Conservation (phyloP, 2,113 vertebrate species). For the Pelodiscus sinensis region DNA sequence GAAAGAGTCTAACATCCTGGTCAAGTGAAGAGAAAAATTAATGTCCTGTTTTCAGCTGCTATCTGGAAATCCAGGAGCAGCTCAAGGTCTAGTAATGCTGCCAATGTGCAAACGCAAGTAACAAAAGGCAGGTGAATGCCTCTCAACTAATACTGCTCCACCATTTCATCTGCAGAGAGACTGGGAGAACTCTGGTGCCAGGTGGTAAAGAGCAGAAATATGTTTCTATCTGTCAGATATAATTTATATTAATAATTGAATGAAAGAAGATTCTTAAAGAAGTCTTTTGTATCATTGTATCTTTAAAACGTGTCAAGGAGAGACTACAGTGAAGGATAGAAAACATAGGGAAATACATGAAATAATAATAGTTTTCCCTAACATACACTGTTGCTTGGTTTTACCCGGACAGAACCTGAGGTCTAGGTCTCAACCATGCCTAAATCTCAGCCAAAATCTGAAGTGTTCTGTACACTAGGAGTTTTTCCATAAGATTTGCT, state of each 20-base stretch:
- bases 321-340: too few species aligned
- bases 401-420: not conserved
- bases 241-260: not conserved
- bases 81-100: not conserved
- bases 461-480: not conserved
- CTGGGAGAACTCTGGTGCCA: not conserved
- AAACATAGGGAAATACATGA: not conserved
- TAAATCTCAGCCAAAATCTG: not conserved
- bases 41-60: not conserved
- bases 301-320: too few species aligned
- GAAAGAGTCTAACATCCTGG: not conserved
- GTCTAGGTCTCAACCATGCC: not conserved
- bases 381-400: not conserved
- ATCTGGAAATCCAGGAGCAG: not conserved
- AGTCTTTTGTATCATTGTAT: not conserved
- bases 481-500: not conserved
- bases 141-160: not conserved
- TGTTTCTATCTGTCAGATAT: not conserved
- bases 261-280: not conserved
- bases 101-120: not conserved
- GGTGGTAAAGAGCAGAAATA: not conserved
- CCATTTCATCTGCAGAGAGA: slow-evolving; percentile 8
- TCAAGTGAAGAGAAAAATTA: not conserved
- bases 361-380: not conserved
- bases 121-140: not conserved